phyloP scores from a whole-genome alignment of 2,888 invertebrate species.

The Plutella xylostella region DNA sequence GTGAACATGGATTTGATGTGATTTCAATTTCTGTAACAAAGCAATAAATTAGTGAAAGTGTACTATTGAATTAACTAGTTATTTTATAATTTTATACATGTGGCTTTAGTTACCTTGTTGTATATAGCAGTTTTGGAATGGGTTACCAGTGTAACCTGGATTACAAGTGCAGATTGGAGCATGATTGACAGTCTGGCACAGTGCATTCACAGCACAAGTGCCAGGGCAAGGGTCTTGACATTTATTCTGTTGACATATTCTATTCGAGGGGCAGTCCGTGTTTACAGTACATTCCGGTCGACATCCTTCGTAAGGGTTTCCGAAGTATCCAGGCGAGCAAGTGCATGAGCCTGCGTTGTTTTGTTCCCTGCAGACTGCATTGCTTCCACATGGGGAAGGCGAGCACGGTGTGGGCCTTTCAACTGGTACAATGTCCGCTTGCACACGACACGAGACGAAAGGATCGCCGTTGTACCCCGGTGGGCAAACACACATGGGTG shows the following conservation, averaged over 20 bases:
- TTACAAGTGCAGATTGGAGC: constrained; percentile 77
- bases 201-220: constrained; percentile 78
- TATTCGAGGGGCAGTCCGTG: constrained; percentile 78
- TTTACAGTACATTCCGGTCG: constrained; percentile 81
- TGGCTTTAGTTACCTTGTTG: constrained; percentile 35
- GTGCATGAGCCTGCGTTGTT: constrained; percentile 78
- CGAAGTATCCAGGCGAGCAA: constrained; percentile 74
- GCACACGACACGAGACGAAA: constrained; percentile 70
- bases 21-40: constrained; percentile 38
- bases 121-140: constrained; percentile 48
- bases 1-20: constrained; percentile 73
- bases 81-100: not conserved
- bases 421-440: constrained; percentile 37
- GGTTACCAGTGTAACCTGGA: constrained; percentile 74
- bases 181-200: constrained; percentile 80
- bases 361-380: constrained; percentile 76
- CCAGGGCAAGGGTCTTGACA: constrained; percentile 83
- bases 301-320: constrained; percentile 76
- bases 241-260: constrained; percentile 79
- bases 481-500: constrained; percentile 76
- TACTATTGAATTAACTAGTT: not conserved
- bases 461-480: constrained; percentile 79
- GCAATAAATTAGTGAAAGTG: not conserved
- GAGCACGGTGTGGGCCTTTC: constrained; percentile 70
- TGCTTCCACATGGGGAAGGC: constrained; percentile 80